Evolutionary conservation across 2,797 vertebrate genomes (phyloP), one percentile per base, ranked within the genome.

Genomic region (Champsocephalus gunnari): DNA sequence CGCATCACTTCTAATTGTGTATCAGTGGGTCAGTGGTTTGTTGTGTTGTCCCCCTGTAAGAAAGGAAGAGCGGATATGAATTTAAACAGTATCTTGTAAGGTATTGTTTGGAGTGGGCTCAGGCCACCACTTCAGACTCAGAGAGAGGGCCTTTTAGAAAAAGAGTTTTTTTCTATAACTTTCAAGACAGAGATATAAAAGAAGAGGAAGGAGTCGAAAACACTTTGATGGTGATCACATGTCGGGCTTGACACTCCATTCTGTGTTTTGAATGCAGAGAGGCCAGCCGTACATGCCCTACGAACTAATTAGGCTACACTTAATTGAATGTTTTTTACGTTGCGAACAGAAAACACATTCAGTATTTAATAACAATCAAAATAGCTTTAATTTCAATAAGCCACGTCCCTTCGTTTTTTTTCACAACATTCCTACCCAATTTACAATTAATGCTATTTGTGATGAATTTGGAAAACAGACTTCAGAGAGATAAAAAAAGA

Each of bases 31-130:
- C 94, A 95, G 93, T 73, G 91, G 93, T 94, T 93, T 94, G 94
- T 94, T 90, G 92, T 94, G 93, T 93, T 94, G 94, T 95, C 91
- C 86, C 84, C 79, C 80, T 1, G 85, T 76, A 92, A 94, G 91
- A 91, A 94, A 94, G 83, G 93, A 93, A 70, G 85, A 93, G 90
- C 88, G 94, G 93, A 95, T 94, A 94, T 94, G 94, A 95, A 95
- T 96, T 95, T 94, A 95, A 95, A 95, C 93, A 95, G 94, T 95
- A 92, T 95, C 94, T 95, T 94, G 93, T 94, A 91, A 84, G 88
- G 83, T 72, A 94, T 95, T 95, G 94, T 95, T 90, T 93, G 92
- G 77, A 85, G 92, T 87, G 89, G 92, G 89, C 91, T 93, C 92
- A 91, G 92, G 84, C 88, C 88, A 85, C 89, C 94, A 93, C 94